Conservation (phyloP, 2,888 invertebrate species). For the Actias luna region DNA sequence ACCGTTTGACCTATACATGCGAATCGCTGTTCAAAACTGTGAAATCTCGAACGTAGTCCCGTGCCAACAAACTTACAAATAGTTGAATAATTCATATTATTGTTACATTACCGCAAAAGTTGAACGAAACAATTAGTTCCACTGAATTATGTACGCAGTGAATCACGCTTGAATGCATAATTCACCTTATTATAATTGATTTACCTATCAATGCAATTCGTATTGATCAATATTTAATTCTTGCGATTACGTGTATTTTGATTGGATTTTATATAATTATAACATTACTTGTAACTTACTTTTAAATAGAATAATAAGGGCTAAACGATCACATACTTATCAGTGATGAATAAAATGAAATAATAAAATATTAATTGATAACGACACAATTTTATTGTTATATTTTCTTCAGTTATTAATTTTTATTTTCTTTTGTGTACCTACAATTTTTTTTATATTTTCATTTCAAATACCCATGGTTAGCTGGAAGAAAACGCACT, state of each 20-base stretch:
- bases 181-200: slow-evolving; percentile 5
- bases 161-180: slow-evolving; percentile 7
- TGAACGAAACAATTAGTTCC: slow-evolving; percentile 10
- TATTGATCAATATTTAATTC: background rate
- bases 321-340: no score
- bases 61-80: slow-evolving; percentile 1
- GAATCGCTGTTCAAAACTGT: background rate
- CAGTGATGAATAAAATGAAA: no score
- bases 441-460: no score
- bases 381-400: no score
- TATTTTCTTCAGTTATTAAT: no score
- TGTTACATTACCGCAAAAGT: background rate
- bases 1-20: background rate
- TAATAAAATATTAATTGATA: no score
- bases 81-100: slow-evolving; percentile 2
- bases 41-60: background rate
- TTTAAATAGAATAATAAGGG: no score
- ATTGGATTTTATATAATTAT: background rate
- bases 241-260: background rate
- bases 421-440: no score
- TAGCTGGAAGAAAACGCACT: no score
- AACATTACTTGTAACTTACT: background rate
- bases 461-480: no score
- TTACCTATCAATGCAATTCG: background rate
- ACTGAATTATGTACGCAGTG: slow-evolving; percentile 11